Conservation (phyloP, 2,797 vertebrate genomes). For the Parotocinclus haroldoi region DNA sequence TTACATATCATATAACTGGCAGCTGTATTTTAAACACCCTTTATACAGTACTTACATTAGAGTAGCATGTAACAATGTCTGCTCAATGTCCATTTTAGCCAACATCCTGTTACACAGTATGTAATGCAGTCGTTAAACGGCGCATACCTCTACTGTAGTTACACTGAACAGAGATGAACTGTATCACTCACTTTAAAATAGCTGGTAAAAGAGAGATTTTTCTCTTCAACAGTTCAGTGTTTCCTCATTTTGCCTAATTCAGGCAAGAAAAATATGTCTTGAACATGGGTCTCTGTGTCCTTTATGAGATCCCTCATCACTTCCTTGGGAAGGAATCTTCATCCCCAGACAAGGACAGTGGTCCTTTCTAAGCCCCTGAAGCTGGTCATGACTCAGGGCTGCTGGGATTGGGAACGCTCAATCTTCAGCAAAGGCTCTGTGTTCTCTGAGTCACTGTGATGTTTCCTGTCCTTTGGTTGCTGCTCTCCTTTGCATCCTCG, state of each 20-base stretch:
- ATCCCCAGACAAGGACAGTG: constrained; percentile 27
- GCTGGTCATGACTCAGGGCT: constrained; percentile 40
- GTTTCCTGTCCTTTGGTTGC: constrained; percentile 48
- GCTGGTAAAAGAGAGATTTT: constrained; percentile 31
- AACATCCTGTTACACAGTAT: no score
- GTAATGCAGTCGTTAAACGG: no score
- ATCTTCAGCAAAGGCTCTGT: constrained; percentile 52
- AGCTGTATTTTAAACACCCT: no score
- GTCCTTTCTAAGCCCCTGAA: constrained; percentile 32
- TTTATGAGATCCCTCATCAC: constrained; percentile 29
- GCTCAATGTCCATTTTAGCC: no score
- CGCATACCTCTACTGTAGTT: no score
- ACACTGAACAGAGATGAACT: no score
- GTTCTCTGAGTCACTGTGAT: constrained; percentile 53
- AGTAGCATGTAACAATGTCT: no score
- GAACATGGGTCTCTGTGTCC: constrained; percentile 23
- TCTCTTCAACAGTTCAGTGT: constrained; percentile 18
- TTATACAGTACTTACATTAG: no score
- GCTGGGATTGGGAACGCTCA: constrained; percentile 54
- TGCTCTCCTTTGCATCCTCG: constrained; percentile 45
- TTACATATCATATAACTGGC: no score
- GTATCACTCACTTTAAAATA: neutral
- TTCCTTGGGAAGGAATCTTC: constrained; percentile 39
- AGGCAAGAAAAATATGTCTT: constrained; percentile 28
- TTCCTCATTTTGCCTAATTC: constrained; percentile 18